phyloP scores from a whole-genome alignment of 2,797 vertebrate species.

The Enteromius argenteus region DNA sequence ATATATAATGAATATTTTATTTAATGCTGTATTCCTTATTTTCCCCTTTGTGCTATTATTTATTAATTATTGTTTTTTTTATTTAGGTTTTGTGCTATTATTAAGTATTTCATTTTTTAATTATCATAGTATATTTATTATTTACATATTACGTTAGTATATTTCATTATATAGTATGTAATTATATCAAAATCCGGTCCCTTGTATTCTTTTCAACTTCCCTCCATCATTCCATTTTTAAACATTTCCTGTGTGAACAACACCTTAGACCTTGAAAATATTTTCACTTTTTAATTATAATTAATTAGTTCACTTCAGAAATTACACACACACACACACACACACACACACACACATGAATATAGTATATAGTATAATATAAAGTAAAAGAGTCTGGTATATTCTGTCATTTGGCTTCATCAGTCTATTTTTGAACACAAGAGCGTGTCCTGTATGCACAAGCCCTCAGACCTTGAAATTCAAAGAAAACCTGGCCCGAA shows the following conservation, averaged over 20 bases:
- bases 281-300: too few relatives aligned
- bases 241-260: too few relatives aligned
- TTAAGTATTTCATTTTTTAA: not conserved
- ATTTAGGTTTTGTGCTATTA: not conserved
- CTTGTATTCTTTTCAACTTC: too few relatives aligned
- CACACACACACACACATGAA: too few relatives aligned
- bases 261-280: too few relatives aligned
- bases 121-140: not conserved
- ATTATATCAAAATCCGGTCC: too few relatives aligned
- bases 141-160: not conserved
- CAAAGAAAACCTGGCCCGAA: conserved; percentile 23
- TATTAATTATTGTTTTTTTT: not conserved
- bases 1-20: not conserved
- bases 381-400: not conserved
- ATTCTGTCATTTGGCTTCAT: not conserved
- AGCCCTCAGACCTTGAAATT: not conserved
- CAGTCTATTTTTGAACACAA: conserved; percentile 18
- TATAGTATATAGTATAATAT: too few relatives aligned
- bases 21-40: not conserved
- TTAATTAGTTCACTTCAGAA: too few relatives aligned
- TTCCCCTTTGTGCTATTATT: not conserved
- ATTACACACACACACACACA: too few relatives aligned
- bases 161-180: not conserved
- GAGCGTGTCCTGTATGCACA: not conserved
- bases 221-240: too few relatives aligned